phyloP scores from a whole-genome alignment of 2,113 vertebrate species.

The Trachemys scripta region DNA sequence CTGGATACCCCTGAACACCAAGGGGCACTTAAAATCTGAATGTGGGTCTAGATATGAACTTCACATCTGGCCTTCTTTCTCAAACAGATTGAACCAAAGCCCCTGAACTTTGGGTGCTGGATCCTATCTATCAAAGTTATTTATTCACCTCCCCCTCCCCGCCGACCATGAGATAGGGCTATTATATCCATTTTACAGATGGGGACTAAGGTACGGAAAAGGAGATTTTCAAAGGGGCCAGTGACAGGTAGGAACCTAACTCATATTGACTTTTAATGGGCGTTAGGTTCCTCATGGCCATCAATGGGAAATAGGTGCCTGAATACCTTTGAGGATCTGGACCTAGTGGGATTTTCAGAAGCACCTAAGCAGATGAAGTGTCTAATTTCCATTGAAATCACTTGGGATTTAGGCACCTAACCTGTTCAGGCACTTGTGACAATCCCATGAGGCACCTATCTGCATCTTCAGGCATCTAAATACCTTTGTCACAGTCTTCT shows the following conservation, averaged over 20 bases:
- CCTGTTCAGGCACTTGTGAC: neutral
- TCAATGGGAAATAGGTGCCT: neutral
- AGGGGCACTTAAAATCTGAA: neutral
- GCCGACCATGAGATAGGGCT: neutral
- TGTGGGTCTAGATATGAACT: neutral
- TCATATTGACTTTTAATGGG: neutral
- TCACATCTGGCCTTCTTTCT: neutral
- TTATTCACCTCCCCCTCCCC: neutral
- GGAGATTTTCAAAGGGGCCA: neutral
- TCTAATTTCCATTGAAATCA: neutral
- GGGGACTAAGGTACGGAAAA: neutral
- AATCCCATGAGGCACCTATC: neutral
- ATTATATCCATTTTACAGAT: neutral
- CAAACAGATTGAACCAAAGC: neutral
- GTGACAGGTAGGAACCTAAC: neutral
- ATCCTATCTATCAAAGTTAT: neutral
- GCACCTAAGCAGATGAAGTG: neutral
- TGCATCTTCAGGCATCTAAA: neutral
- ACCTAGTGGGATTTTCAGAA: neutral
- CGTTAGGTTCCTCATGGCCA: neutral
- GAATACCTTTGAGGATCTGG: neutral
- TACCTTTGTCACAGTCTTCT: neutral
- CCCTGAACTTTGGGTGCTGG: neutral
- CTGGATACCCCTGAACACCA: neutral
- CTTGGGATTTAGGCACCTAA: fast-evolving